Evolutionary conservation across 2,888 invertebrate species (phyloP).

Genomic region (Xanthorhoe spadicearia): DNA sequence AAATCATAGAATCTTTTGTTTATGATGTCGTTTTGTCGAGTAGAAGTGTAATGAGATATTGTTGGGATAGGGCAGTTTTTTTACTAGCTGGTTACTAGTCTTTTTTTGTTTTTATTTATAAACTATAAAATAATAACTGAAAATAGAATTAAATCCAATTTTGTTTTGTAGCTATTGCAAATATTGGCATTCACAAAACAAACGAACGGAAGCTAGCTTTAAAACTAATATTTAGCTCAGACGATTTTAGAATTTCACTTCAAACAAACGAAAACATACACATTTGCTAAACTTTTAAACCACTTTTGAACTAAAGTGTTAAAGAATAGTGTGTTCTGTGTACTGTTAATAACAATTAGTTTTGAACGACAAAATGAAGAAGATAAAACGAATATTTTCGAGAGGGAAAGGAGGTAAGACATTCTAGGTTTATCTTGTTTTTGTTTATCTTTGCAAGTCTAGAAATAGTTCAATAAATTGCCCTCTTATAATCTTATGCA

Average conservation of each 20-base stretch:
- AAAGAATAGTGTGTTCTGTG: slow-evolving; percentile 13
- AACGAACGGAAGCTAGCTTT: neutral
- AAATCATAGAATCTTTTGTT: no score
- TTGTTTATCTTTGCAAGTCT: slow-evolving; percentile 1
- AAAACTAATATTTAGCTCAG: neutral
- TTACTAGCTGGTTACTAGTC: no score
- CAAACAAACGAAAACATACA: slow-evolving; percentile 2
- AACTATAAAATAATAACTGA: no score
- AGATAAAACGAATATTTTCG: slow-evolving; percentile 73
- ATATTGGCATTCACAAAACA: neutral
- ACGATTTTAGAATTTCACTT: slow-evolving; percentile 7
- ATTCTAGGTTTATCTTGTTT: slow-evolving; percentile 6
- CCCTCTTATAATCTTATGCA: no score
- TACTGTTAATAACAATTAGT: slow-evolving; percentile 30
- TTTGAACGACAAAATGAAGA: slow-evolving; percentile 64
- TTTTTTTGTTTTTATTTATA: no score
- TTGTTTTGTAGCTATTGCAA: no score
- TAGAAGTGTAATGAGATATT: no score
- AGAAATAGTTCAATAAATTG: slow-evolving; percentile 2
- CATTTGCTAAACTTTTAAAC: slow-evolving; percentile 6
- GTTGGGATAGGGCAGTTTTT: no score
- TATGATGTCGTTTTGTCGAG: no score
- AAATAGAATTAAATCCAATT: no score
- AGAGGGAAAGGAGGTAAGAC: slow-evolving; percentile 70
- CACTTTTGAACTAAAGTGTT: slow-evolving; percentile 20